Evolutionary conservation across 2,797 vertebrate species (phyloP).

Genomic region (Oceanodroma leucorhoa): DNA sequence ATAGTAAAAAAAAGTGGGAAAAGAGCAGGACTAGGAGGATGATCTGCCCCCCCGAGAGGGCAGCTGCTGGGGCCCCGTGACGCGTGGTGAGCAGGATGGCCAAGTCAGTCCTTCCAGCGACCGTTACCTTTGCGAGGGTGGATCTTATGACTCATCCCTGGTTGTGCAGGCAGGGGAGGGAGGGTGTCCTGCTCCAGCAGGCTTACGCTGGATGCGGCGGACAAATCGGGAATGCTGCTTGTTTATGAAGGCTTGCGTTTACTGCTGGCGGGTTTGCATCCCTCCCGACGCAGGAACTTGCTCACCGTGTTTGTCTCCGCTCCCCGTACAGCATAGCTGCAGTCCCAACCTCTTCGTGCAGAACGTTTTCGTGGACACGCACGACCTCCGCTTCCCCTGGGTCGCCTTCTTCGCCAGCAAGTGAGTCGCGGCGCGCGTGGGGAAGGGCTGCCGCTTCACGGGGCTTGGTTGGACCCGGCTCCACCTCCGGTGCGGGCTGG

Average conservation of each 20-base stretch:
- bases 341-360: slow-evolving; percentile 98
- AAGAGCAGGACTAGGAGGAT: fast-evolving
- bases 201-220: neutral
- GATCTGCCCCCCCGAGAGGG: neutral
- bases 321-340: slow-evolving; percentile 90
- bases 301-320: neutral
- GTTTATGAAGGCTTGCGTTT: neutral
- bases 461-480: neutral
- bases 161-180: neutral
- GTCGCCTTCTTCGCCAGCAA: slow-evolving; percentile 99
- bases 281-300: neutral
- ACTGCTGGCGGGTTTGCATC: neutral
- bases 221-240: neutral
- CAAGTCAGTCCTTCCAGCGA: neutral
- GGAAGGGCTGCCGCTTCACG: neutral
- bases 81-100: neutral
- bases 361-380: slow-evolving; percentile 98
- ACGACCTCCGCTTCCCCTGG: slow-evolving; percentile 97
- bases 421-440: slow-evolving; percentile 73
- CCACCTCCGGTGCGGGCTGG: neutral
- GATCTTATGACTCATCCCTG: neutral
- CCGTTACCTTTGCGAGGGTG: neutral
- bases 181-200: neutral
- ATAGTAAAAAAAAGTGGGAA: neutral
- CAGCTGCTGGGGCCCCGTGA: neutral